These are phyloP conservation scores for Phyto melanocephala DNA, from an alignment of 2,888 invertebrate genomes.

Conservation along the genomic window DNA sequence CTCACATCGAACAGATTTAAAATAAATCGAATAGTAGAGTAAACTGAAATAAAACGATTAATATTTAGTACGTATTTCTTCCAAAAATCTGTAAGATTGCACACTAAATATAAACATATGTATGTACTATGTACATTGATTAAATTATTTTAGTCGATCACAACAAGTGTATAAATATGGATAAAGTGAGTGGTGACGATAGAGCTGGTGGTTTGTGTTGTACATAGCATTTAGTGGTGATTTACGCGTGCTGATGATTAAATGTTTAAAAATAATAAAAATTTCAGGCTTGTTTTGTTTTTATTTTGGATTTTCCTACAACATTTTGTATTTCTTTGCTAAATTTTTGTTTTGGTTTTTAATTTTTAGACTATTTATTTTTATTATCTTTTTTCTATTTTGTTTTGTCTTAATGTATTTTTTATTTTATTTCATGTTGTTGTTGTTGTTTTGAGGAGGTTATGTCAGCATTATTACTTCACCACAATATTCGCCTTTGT, in stretches of 20 bases:
- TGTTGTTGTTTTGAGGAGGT: constrained; percentile 44
- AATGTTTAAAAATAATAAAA: constrained; percentile 61
- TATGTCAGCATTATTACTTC: constrained; percentile 46
- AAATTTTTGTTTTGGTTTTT: constrained; percentile 5
- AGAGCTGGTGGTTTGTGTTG: neutral
- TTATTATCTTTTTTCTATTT: neutral
- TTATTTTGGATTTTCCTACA: constrained; percentile 16
- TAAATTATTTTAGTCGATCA: neutral
- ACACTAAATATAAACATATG: too few relatives aligned
- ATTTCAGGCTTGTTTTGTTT: constrained; percentile 49
- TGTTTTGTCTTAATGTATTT: neutral
- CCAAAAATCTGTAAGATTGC: neutral
- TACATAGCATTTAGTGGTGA: constrained; percentile 29
- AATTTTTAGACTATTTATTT: neutral
- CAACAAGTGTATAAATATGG: neutral
- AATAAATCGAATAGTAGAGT: neutral
- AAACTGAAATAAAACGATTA: constrained; percentile 1
- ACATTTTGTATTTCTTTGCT: constrained; percentile 9
- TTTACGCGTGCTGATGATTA: constrained; percentile 58
- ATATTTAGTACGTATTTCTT: neutral
- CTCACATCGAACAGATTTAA: constrained; percentile 5
- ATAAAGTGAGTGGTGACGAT: constrained; percentile 2
- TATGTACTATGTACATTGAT: neutral
- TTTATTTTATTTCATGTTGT: constrained; percentile 22
- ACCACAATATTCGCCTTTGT: neutral